phyloP scores from a whole-genome alignment of 2,113 vertebrate genomes.

The Formicarius rufipectus region DNA sequence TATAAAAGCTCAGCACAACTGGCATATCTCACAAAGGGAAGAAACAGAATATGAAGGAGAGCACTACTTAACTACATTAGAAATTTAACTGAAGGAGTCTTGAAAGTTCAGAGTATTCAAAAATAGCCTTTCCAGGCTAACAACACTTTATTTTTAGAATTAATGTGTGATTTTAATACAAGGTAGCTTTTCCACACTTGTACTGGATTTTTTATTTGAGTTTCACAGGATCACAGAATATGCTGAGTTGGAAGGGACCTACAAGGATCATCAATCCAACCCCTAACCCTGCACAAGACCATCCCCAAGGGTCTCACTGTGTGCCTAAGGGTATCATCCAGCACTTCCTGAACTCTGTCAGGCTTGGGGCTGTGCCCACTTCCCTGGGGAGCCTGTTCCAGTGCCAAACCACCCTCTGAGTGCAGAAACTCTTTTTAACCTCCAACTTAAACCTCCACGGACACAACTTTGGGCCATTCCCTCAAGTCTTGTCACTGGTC shows the following conservation, averaged over 20 bases:
- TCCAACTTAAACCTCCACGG: background rate
- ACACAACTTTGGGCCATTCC: background rate
- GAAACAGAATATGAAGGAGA: background rate
- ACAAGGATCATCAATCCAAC: background rate
- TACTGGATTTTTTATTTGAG: background rate
- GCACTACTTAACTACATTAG: background rate
- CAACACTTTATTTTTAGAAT: background rate
- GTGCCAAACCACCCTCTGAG: background rate
- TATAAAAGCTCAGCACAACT: background rate
- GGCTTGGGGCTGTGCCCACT: background rate
- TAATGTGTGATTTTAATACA: background rate
- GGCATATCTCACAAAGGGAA: background rate
- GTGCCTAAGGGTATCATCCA: background rate
- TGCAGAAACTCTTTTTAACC: background rate
- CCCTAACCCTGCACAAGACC: background rate
- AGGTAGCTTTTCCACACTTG: background rate
- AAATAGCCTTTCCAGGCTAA: background rate
- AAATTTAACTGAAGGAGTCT: background rate
- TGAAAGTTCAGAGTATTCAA: background rate
- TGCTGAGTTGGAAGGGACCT: background rate
- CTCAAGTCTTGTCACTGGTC: background rate
- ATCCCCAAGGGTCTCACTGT: background rate
- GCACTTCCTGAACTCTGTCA: background rate
- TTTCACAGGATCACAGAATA: background rate
- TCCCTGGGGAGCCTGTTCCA: background rate